phyloP scores from a whole-genome alignment of 1,140 invertebrate genomes.

The Anastatus disparis region DNA sequence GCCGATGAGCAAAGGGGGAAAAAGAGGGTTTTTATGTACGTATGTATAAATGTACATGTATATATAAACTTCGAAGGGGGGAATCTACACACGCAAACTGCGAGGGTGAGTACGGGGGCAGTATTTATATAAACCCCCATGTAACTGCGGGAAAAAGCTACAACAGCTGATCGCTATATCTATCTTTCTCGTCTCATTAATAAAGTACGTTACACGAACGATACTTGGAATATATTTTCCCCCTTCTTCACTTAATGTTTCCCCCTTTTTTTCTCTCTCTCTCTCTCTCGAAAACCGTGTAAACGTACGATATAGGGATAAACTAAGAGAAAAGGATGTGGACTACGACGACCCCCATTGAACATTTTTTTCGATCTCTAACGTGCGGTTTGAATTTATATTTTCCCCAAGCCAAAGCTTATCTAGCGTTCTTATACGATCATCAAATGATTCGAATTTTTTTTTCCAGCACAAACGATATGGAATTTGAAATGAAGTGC shows the following conservation, averaged over 20 bases:
- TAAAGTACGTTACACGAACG: slow-evolving; percentile 61
- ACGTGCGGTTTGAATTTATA: slow-evolving; percentile 2
- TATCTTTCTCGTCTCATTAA: slow-evolving; percentile 56
- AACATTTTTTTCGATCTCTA: too few relatives aligned
- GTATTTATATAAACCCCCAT: slow-evolving; percentile 43
- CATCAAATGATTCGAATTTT: too few relatives aligned
- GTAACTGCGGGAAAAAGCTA: slow-evolving; percentile 39
- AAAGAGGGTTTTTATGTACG: background rate
- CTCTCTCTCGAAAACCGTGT: too few relatives aligned
- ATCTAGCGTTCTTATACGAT: too few relatives aligned
- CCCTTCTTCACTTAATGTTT: background rate
- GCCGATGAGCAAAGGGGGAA: slow-evolving; percentile 37
- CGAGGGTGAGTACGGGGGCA: slow-evolving; percentile 48
- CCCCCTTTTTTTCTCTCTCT: background rate
- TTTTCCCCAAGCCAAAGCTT: background rate
- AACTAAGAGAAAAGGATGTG: too few relatives aligned
- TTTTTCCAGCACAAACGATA: too few relatives aligned
- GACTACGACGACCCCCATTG: background rate
- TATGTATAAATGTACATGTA: too few relatives aligned
- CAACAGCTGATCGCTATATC: slow-evolving; percentile 62
- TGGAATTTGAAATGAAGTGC: too few relatives aligned
- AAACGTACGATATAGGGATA: too few relatives aligned
- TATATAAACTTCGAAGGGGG: background rate
- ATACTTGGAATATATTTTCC: slow-evolving; percentile 4
- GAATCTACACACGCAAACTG: too few relatives aligned